Evolutionary conservation across 2,797 vertebrate species (phyloP), one percentile per base, ranked within the genome.

Genomic region (Cheirogaleus major): DNA sequence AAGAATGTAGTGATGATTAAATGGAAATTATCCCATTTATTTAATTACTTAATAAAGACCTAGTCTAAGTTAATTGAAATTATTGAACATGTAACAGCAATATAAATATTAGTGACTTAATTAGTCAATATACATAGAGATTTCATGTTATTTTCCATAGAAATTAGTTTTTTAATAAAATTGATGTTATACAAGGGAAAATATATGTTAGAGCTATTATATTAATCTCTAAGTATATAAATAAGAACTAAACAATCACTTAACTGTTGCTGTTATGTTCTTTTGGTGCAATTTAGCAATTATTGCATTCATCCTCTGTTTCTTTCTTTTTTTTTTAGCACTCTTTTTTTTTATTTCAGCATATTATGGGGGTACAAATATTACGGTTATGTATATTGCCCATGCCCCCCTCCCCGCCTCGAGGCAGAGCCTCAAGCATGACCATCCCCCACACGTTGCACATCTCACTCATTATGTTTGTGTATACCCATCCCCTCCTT

Each of bases 161-260:
- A 14, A 93, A 43, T 59, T 73, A 30, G 8, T 35, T 89, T 96
- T 89, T 79, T 87, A 43, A 43, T 91, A 59, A 95, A 84, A 79
- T 72, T 72, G 5, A 65, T 88, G 20, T 65, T 88, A 23, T 59
- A 83, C 8, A 78, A 92, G 8, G 23, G 30, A 69, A 89, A 90
- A 80, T 65, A 43, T 41, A 92, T 55, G 11, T 81, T 80, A 41
- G 12, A 27, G 4, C 25, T 43, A 41, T 79, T 96, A 55, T 41
- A 89, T 89, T 91, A 80, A 57, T 70, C 27, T 73, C 20, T 27
- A 70, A 89, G 7, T n/a, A 83, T 76, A 72, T 91, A 89, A 91
- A 95, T 95, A 89, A 76, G 91, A 96, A 50, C 63, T 92, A 97
- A 95, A 61, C 87, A 95, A 38, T 75, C 69, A 79, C n/a, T 70